Conservation (phyloP, 2,888 invertebrate genomes). For the Augiades crinisus region DNA sequence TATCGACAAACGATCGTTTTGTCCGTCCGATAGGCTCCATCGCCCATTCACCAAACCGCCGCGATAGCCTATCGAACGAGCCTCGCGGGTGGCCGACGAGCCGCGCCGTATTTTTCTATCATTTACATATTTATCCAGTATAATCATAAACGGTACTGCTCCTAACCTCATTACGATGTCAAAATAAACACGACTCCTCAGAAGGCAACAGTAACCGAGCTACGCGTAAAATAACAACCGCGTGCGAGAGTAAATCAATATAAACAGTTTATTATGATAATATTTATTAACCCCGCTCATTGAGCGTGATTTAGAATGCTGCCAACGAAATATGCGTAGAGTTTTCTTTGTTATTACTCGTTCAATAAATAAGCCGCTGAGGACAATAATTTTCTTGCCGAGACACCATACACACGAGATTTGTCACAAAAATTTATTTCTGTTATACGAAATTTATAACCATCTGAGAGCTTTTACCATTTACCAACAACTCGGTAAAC, state of each 20-base stretch:
- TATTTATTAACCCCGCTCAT: slow-evolving; percentile 22
- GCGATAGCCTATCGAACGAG: slow-evolving; percentile 20
- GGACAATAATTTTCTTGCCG: slow-evolving; percentile 10
- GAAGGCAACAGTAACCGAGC: neutral
- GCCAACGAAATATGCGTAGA: slow-evolving; percentile 1
- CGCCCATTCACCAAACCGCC: slow-evolving; percentile 10
- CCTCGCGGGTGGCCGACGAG: slow-evolving; percentile 26
- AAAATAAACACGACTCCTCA: slow-evolving; percentile 15
- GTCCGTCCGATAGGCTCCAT: slow-evolving; percentile 18
- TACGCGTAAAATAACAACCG: slow-evolving; percentile 12
- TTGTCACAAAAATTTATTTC: slow-evolving; percentile 21
- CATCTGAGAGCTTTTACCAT: neutral
- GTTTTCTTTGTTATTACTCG: slow-evolving; percentile 7
- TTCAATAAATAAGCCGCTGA: slow-evolving; percentile 11
- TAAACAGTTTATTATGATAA: slow-evolving; percentile 23
- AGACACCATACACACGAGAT: slow-evolving; percentile 11
- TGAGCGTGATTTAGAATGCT: slow-evolving; percentile 22
- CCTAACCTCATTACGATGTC: slow-evolving; percentile 22
- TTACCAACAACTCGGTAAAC: neutral
- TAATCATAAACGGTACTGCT: slow-evolving; percentile 18
- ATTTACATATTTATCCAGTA: slow-evolving; percentile 26
- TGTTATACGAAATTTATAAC: slow-evolving; percentile 11
- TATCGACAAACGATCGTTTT: slow-evolving; percentile 25
- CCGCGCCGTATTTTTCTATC: slow-evolving; percentile 13
- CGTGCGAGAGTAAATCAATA: slow-evolving; percentile 8